Conservation (phyloP, 2,888 invertebrate species). For the Hypomecis punctinalis region DNA sequence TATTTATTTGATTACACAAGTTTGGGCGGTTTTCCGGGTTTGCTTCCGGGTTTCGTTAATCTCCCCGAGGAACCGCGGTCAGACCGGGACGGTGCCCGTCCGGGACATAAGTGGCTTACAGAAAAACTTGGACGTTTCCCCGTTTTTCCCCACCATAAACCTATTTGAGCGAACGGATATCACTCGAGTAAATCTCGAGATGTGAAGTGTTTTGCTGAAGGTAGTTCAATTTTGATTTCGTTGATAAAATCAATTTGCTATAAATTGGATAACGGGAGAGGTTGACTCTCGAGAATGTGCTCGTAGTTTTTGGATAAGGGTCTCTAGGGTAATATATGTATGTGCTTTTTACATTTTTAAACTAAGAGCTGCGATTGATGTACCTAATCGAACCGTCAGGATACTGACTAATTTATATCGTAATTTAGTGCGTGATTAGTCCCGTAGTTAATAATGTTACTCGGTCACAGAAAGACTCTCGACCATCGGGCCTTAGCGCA, state of each 20-base stretch:
- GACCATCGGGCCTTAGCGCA: no score
- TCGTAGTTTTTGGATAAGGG: background rate
- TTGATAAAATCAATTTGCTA: conserved; percentile 17
- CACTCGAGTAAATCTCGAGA: conserved; percentile 30
- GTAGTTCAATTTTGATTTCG: conserved; percentile 15
- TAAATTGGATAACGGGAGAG: conserved; percentile 13
- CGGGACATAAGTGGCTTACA: conserved; percentile 35
- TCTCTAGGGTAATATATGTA: background rate
- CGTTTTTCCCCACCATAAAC: conserved; percentile 22
- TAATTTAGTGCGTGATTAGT: no score
- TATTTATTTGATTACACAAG: conserved; percentile 44
- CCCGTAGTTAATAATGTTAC: no score
- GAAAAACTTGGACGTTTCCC: conserved; percentile 28
- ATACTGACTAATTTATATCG: no score
- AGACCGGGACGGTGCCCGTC: conserved; percentile 3
- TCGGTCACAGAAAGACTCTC: no score
- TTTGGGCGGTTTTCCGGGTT: conserved; percentile 41
- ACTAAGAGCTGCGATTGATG: no score
- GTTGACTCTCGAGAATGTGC: conserved; percentile 8
- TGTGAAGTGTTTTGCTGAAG: conserved; percentile 18
- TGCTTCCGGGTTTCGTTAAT: conserved; percentile 30
- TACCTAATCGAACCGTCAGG: no score
- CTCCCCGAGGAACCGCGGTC: conserved; percentile 34
- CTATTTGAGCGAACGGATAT: conserved; percentile 29
- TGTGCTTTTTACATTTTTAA: background rate